phyloP scores from a whole-genome alignment of 2,113 vertebrate species.

The Corythornis vintsioides region DNA sequence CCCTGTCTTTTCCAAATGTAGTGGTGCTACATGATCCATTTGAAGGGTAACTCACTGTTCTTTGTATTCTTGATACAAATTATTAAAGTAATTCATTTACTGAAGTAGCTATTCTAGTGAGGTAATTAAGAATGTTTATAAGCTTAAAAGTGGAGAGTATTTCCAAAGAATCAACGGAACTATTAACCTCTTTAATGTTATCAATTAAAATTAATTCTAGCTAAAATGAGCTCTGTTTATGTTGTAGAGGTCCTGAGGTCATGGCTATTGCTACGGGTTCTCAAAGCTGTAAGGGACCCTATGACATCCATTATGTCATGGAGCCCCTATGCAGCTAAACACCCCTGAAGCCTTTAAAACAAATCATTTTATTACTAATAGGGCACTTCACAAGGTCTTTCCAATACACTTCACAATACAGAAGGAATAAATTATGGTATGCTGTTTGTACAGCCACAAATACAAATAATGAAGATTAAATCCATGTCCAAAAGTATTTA shows the following conservation, averaged over 20 bases:
- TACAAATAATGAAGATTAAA: neutral
- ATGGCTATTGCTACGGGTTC: neutral
- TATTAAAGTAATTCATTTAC: neutral
- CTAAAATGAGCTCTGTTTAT: neutral
- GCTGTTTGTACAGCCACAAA: neutral
- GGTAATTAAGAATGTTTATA: neutral
- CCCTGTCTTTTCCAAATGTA: slow-evolving; percentile 4
- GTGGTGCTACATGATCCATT: neutral
- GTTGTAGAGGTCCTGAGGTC: neutral
- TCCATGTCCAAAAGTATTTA: neutral
- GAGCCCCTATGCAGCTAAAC: neutral
- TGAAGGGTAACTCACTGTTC: neutral
- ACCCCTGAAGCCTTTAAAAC: neutral
- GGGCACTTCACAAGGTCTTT: neutral
- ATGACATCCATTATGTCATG: neutral
- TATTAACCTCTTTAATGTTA: neutral
- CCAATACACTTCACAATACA: neutral
- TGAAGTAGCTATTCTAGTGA: neutral
- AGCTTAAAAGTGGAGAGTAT: neutral
- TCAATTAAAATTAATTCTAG: neutral
- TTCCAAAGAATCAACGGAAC: neutral
- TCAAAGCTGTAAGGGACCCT: neutral
- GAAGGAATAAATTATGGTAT: neutral
- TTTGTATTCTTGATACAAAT: neutral
- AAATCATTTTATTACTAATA: neutral